These are phyloP conservation scores for Agapornis canus DNA, from an alignment of 2,797 vertebrate genomes.

Conservation along the genomic window DNA sequence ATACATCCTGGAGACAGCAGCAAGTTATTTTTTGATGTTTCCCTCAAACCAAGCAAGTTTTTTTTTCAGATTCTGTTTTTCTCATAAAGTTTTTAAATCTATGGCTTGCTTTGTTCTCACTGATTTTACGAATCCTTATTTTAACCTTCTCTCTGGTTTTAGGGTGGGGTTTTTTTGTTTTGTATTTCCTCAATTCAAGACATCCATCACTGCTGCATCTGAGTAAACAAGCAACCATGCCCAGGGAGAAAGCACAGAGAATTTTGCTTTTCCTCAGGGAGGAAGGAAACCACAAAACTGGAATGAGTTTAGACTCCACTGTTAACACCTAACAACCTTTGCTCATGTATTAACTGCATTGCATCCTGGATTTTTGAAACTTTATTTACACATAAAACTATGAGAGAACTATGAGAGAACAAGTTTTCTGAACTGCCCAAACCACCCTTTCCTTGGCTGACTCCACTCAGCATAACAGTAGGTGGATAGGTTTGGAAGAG, in stretches of 20 bases:
- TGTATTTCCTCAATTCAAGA: not conserved
- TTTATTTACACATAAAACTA: not conserved
- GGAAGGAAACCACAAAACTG: not conserved
- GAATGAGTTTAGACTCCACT: not conserved
- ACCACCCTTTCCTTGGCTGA: not conserved
- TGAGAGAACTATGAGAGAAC: not conserved
- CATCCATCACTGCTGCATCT: not conserved
- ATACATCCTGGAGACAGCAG: not conserved
- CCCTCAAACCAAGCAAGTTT: not conserved
- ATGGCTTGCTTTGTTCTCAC: not conserved
- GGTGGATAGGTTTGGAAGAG: not conserved
- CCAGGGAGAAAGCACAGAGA: not conserved
- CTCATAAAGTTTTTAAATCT: not conserved
- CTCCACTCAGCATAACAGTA: not conserved
- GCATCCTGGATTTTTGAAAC: not conserved
- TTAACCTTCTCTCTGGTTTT: not conserved
- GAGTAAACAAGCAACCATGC: not conserved
- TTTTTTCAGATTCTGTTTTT: constrained; percentile 7
- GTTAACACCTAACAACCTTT: not conserved
- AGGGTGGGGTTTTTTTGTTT: not conserved
- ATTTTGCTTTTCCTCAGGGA: not conserved
- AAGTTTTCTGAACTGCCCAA: not conserved
- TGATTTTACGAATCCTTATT: not conserved
- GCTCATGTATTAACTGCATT: not conserved
- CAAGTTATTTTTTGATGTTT: not conserved